Evolutionary conservation across 2,113 vertebrate species (phyloP), one percentile per base, ranked within the genome.

Genomic region (Grantiella picta): DNA sequence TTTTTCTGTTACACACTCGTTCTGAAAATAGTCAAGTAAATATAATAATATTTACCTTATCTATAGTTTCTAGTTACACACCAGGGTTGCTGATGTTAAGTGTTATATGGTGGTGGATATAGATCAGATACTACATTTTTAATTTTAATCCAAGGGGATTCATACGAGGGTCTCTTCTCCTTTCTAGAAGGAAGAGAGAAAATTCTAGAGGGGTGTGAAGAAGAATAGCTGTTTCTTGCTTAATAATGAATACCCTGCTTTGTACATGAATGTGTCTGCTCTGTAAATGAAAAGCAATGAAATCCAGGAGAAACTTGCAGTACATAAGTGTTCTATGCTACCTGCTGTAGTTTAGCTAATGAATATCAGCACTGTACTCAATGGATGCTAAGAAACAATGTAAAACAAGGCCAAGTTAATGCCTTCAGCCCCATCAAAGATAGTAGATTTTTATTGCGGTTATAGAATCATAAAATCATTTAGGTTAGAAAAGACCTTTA

Each of bases 1-100:
- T 63, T 70, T 73, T 96, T 64, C 61, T 78, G 6, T 68, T 64
- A 6, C 14, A 35, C 11, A n/a, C 35, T 88, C 59, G 15, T 87
- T 89, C 31, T 82, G n/a, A 49, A 95, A 97, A 71, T 8, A 95
- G 50, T 73, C 35, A 22, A 81, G 36, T 54, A 68, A 89, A 17
- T 72, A 75, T 24, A 77, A 64, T 82, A 95, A 45, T 54, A 53
- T 69, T 93, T 92, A 28, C 22, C 38, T 83, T 81, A 7, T 59
- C 31, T 57, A 24, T 20, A 82, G 12, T 61, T 88, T 63, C 31
- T 77, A 82, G 78, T 75, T 91, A 86, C 28, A 66, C 17, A 3
- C 4, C 33, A 36, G 9, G 1, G 2, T 18, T 57, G 10, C 35
- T 57, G 25, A 63, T 15, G 9, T 3, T 57, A 52, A 52, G 3